These are phyloP conservation scores for Sarcophaga subvicina DNA, from an alignment of 2,888 invertebrate species.

Conservation along the genomic window DNA sequence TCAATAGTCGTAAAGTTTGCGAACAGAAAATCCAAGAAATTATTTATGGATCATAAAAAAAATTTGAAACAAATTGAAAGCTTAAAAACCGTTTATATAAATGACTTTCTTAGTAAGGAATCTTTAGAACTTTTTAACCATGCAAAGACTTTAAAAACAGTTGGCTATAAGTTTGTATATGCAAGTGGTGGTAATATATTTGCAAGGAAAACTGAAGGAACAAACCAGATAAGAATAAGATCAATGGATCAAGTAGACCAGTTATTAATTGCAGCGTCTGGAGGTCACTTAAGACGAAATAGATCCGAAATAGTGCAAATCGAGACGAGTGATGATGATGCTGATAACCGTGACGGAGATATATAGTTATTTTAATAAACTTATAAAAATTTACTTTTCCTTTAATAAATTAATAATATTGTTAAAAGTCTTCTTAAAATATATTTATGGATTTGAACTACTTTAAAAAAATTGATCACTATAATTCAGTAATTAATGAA, in stretches of 20 bases:
- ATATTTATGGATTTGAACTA: no score
- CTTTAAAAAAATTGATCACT: no score
- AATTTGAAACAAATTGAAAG: not conserved
- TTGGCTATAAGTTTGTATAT: constrained; percentile 27
- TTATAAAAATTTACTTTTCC: not conserved
- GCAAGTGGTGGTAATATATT: constrained; percentile 1
- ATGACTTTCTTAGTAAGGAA: constrained; percentile 26
- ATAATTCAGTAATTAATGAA: no score
- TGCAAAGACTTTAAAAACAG: constrained; percentile 14
- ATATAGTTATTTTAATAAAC: not conserved
- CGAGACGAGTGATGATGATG: not conserved
- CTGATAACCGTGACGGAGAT: not conserved
- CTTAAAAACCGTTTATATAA: not conserved
- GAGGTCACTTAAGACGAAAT: not conserved
- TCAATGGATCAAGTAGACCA: constrained; percentile 22
- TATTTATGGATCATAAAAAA: constrained; percentile 13
- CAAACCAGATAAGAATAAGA: not conserved
- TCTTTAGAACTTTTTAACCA: constrained; percentile 17
- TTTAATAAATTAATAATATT: not conserved
- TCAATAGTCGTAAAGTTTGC: constrained; percentile 3
- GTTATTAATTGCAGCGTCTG: not conserved
- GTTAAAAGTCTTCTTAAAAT: no score
- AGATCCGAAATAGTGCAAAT: not conserved
- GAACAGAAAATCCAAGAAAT: constrained; percentile 1
- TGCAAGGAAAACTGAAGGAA: constrained; percentile 9